phyloP scores from a whole-genome alignment of 2,888 invertebrate genomes.

The Stomorhina lunata region DNA sequence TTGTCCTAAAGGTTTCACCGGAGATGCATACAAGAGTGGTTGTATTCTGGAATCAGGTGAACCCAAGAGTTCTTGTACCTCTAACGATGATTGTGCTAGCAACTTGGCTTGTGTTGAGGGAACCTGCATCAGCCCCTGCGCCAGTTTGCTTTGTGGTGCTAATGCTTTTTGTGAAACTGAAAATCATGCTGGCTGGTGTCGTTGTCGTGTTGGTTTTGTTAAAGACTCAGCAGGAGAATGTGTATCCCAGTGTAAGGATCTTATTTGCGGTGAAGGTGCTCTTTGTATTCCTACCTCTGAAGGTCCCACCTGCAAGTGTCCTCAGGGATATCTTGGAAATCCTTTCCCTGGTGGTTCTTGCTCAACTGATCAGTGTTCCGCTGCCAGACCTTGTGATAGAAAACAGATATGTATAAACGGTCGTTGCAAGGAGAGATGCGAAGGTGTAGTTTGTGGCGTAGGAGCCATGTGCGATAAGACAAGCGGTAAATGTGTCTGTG shows the following conservation, averaged over 20 bases:
- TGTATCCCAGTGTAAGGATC: constrained; percentile 83
- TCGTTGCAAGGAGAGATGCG: constrained; percentile 93
- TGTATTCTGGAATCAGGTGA: constrained; percentile 84
- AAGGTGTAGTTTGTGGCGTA: constrained; percentile 91
- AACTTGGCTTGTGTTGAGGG: constrained; percentile 89
- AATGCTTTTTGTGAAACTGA: constrained; percentile 94
- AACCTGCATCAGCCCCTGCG: constrained; percentile 90
- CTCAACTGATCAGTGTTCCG: constrained; percentile 89
- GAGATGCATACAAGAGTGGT: constrained; percentile 91
- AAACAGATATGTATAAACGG: constrained; percentile 92
- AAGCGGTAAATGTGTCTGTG: constrained; percentile 91
- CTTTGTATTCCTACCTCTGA: constrained; percentile 91
- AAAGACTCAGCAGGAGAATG: constrained; percentile 91
- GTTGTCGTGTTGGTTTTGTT: constrained; percentile 90
- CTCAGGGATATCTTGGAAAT: constrained; percentile 92
- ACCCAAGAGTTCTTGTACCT: constrained; percentile 85
- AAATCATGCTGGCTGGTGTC: constrained; percentile 93
- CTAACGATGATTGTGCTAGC: constrained; percentile 89
- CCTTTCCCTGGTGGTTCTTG: constrained; percentile 95
- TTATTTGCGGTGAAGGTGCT: constrained; percentile 90
- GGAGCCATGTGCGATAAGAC: constrained; percentile 91
- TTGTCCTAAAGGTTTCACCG: constrained; percentile 90
- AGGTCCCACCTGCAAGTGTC: constrained; percentile 93
- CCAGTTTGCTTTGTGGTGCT: constrained; percentile 87
- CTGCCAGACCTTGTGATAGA: constrained; percentile 87